Evolutionary conservation across 2,888 invertebrate genomes (phyloP), one percentile per base, ranked within the genome.

Genomic region (Protophormia terraenovae): DNA sequence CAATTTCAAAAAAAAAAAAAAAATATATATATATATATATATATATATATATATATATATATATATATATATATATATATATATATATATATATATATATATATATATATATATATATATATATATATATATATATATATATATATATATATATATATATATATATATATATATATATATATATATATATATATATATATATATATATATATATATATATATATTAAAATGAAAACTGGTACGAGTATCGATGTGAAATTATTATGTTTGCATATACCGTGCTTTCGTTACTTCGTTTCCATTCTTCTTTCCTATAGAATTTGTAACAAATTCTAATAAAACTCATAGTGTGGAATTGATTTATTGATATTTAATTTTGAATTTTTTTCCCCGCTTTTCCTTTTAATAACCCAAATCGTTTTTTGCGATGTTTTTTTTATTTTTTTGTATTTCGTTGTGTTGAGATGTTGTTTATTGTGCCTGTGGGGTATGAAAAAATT

Each of bases 301-400:
- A 12, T 38, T 19, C 58, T 35, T 16, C 62, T 55, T 66, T 35
- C 19, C 24, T 58, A 5, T 7, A 16, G 12, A 55, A 45, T 60
- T 60, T 60, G 24, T 58, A 35, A 35, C 58, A 22, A 29, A 58
- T 47, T 60, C 27, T 24, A 53, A 71, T 69, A 47, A 73, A 47
- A 38, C 55, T 19, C 55, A 50, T 73, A 71, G 71, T 71, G 76
- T 82, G 76, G 76, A 76, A 71, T 76, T 82, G 60, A 75, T 75
- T 75, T 81, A 81, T 75, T 75, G 76, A 62, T 76, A 55, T 82
- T 76, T 76, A 76, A 69, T 60, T 75, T 76, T 76, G 35, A 24
- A 24, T 35, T 29, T 50, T 32, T 47, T 60, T 60, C 12, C 16
- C 27, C 10, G 27, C 24, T 62, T 32, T 62, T 16, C 29, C 16